Evolutionary conservation across 2,113 vertebrate species (phyloP), one percentile per base, ranked within the genome.

Genomic region (Tympanuchus pallidicinctus): DNA sequence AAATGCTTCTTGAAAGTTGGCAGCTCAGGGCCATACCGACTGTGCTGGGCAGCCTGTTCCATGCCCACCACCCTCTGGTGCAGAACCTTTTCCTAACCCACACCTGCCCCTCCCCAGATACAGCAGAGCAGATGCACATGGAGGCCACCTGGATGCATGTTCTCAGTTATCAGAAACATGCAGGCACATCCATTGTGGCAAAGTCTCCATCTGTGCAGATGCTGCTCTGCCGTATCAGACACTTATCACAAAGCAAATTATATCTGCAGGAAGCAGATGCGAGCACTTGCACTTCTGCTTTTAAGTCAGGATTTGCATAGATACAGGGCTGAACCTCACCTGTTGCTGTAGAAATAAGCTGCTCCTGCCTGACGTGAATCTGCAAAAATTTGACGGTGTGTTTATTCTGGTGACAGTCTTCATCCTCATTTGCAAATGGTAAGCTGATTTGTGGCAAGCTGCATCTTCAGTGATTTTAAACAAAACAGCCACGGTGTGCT

Each of bases 141-240:
- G 1, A 22, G 36, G 30, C 38, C 0, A 0, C 30, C 22, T 9
- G 42, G 52, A 36, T 59, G 36, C 25, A 2, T 34, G 16, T 70
- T 69, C 54, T 34, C 57, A 86, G 30, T 48, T 75, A 1, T 27
- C 1, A 6, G 32, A 10, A 42, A 2, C 25, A 10, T 14, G 2
- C 0, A 0, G 38, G 13, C 16, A 10, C 1, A 0, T 30, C 32
- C 2, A 1, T 8, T 5, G 1, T 65, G 80, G 6, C 24, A 21
- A 4, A 0, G 4, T 38, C 45, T 66, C 18, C 8, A 52, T 79
- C 34, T 34, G 16, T 21, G 43, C 47, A 75, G 22, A 20, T 0
- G 0, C 63, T 79, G 40, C 52, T 59, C 22, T 63, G 66, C 57
- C 15, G 0, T 63, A 21, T 52, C 34, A 30, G 6, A 2, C 11